Percentiles rank a stretch among this genome's conserved stretches.
Evolutionary conservation across 1,140 invertebrate genomes (phyloP).

Genomic region (Stegodyphus dumicola): DNA sequence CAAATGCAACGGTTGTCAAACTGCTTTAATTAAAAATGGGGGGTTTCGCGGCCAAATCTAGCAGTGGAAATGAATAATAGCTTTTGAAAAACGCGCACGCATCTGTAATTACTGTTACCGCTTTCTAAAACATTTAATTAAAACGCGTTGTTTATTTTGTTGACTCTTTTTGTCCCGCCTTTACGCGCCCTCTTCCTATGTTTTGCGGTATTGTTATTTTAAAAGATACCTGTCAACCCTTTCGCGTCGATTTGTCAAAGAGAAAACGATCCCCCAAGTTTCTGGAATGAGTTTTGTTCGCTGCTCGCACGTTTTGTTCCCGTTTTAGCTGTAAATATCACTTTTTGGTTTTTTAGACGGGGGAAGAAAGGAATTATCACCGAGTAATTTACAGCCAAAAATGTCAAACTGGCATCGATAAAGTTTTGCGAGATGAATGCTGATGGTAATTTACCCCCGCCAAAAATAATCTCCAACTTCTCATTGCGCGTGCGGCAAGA

Average conservation of each 20-base stretch:
- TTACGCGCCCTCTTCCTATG: neutral
- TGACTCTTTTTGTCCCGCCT: slow-evolving; percentile 14
- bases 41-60: slow-evolving; percentile 19
- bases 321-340: too few relatives aligned
- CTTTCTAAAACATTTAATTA: slow-evolving; percentile 50
- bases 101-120: slow-evolving; percentile 33
- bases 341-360: too few relatives aligned
- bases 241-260: slow-evolving; percentile 35
- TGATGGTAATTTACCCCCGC: neutral
- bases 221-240: slow-evolving; percentile 40
- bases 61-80: slow-evolving; percentile 31
- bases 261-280: neutral
- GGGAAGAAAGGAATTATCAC: neutral
- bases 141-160: slow-evolving; percentile 24
- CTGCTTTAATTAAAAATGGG: slow-evolving; percentile 43
- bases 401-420: neutral
- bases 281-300: neutral
- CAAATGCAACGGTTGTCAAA: slow-evolving; percentile 10
- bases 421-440: neutral
- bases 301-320: too few relatives aligned
- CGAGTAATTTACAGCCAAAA: neutral
- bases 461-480: neutral
- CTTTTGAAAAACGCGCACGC: slow-evolving; percentile 26
- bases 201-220: slow-evolving; percentile 43
- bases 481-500: too few relatives aligned